phyloP scores from a whole-genome alignment of 2,113 vertebrate species.

The Xenotilapia leptura region DNA sequence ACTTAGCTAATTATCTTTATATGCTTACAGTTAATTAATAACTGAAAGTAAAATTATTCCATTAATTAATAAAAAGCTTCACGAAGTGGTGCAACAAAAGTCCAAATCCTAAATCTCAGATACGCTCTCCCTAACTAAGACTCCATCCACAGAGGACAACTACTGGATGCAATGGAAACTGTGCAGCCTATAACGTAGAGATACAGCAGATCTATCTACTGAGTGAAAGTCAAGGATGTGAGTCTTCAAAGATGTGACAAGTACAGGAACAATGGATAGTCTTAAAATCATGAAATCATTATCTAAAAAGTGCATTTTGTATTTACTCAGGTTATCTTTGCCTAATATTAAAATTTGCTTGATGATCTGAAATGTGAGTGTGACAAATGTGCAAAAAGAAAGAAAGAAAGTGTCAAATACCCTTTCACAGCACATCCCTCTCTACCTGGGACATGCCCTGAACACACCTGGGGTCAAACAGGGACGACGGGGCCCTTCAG shows the following conservation, averaged over 20 bases:
- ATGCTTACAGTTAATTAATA: not conserved
- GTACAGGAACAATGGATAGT: not conserved
- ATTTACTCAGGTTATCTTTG: not conserved
- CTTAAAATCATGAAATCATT: not conserved
- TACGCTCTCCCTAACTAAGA: not conserved
- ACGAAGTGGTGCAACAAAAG: not conserved
- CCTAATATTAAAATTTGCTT: not conserved
- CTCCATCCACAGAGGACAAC: not conserved
- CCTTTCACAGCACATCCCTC: not conserved
- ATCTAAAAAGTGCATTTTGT: not conserved
- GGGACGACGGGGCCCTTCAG: not conserved
- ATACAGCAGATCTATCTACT: not conserved
- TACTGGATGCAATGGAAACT: not conserved
- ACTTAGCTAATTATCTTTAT: not conserved
- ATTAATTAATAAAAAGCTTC: not conserved
- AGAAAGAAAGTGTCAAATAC: not conserved
- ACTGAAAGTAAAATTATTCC: not conserved
- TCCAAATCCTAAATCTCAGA: not conserved
- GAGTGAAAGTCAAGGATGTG: not conserved
- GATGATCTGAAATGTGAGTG: not conserved
- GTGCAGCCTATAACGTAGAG: not conserved
- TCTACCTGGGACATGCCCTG: not conserved
- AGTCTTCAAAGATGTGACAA: not conserved
- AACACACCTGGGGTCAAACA: not conserved
- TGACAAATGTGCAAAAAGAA: not conserved